These are phyloP conservation scores for Ernsta delagoae DNA, from an alignment of 2,888 invertebrate species.

Conservation along the genomic window DNA sequence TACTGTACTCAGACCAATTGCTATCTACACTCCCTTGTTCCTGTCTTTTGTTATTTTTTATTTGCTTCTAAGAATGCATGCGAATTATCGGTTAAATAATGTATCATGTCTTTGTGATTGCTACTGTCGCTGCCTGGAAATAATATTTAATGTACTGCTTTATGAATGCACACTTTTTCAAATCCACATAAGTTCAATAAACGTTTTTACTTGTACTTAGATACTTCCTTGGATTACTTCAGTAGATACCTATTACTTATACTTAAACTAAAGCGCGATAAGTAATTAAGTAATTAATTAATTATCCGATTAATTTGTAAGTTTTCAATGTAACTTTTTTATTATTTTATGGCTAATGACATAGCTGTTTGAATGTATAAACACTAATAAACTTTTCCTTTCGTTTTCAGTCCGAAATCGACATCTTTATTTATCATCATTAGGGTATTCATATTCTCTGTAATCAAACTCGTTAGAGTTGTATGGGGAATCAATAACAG, in stretches of 20 bases:
- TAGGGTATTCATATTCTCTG: slow-evolving; percentile 6
- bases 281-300: too few relatives aligned
- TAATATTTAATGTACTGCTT: neutral
- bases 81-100: slow-evolving; percentile 12
- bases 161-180: neutral
- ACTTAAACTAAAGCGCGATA: too few relatives aligned
- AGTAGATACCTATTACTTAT: too few relatives aligned
- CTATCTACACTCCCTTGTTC: neutral
- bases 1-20: neutral
- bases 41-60: neutral
- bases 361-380: too few relatives aligned
- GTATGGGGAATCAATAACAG: slow-evolving; percentile 23
- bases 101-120: neutral
- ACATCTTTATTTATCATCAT: neutral
- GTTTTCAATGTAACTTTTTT: neutral
- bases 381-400: slow-evolving; percentile 1
- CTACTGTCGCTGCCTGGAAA: neutral
- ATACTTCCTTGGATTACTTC: too few relatives aligned
- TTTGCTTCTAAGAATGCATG: slow-evolving; percentile 5
- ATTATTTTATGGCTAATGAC: too few relatives aligned
- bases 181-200: neutral
- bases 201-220: too few relatives aligned
- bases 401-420: neutral
- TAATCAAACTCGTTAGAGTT: slow-evolving; percentile 10
- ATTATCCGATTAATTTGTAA: too few relatives aligned